Evolutionary conservation across 2,888 invertebrate genomes (phyloP), one percentile per base, ranked within the genome.

Genomic region (Trachelus troglodyta): DNA sequence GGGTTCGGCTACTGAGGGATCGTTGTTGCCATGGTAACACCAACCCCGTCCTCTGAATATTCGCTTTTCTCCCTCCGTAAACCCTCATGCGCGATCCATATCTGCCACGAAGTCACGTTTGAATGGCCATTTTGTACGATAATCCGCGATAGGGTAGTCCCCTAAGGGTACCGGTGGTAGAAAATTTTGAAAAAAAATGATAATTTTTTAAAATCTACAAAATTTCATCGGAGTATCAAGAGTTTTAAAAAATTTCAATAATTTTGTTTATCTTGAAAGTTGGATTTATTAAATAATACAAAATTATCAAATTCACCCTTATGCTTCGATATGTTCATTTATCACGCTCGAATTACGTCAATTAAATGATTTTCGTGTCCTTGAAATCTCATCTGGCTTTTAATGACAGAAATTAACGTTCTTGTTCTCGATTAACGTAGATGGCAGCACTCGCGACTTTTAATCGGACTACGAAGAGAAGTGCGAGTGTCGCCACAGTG

Each of bases 1-100:
- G 87, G 87, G 85, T 86, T 88, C 85, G 85, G 90, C 90, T 90
- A 90, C 90, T 90, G 90, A 90, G 90, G 89, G 90, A 90, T 90
- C 90, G 90, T 90, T 90, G 90, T 90, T 90, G 89, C 90, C 86
- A 90, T 90, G 89, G 87, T 84, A 83, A 90, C 89, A 85, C 83
- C 86, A 88, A 85, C 85, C 88, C 86, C 88, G 87, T 87, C 86
- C 89, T 88, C 90, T 85, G 87, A 79, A 82, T 79, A 83, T 85
- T 84, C 71, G 31, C 71, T 71, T 71, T 33, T 71, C 71, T 71
- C 71, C 71, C 71, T 71, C 71, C 71, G 71, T 56, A 56, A 71
- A 31, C 33, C 71, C 71, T 33, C 33, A 71, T 33, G 84, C 85
- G 85, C 89, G 89, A 89, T 89, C 89, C 88, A 90, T 90, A 89